A percentile compares a stretch with the other conserved stretches of the same genome.
Conservation (phyloP, 2,888 invertebrate species). For the Eubasilissa splendida region DNA sequence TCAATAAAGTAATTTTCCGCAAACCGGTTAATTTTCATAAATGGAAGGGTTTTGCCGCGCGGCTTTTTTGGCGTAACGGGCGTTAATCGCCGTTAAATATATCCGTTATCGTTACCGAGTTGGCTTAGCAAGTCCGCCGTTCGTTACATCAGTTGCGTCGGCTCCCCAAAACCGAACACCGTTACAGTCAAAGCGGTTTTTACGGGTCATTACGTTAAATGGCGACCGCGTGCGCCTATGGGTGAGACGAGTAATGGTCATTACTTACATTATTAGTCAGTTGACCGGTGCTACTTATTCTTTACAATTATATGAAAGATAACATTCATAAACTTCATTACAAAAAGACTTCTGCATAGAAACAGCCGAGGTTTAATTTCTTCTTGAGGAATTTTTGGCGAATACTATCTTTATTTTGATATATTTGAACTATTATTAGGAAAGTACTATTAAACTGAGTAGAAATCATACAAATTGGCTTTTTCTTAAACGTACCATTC, state of each 20-base stretch:
- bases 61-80: background rate
- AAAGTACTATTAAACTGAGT: too few relatives aligned
- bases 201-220: conserved; percentile 8
- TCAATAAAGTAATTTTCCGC: conserved; percentile 1
- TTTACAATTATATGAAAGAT: too few relatives aligned
- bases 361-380: too few relatives aligned
- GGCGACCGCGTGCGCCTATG: background rate
- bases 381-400: too few relatives aligned
- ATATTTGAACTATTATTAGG: too few relatives aligned
- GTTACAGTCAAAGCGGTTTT: conserved; percentile 6
- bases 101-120: conserved; percentile 6
- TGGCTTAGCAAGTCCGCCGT: background rate
- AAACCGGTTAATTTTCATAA: conserved; percentile 3
- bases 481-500: too few relatives aligned
- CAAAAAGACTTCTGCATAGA: too few relatives aligned
- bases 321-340: too few relatives aligned
- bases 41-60: background rate
- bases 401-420: too few relatives aligned
- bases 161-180: background rate
- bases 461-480: too few relatives aligned
- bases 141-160: background rate
- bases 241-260: background rate
- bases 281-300: too few relatives aligned
- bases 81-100: conserved; percentile 12
- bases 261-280: too few relatives aligned